Evolutionary conservation across 2,888 invertebrate species (phyloP), one percentile per base, ranked within the genome.

Genomic region (Ischnura elegans): DNA sequence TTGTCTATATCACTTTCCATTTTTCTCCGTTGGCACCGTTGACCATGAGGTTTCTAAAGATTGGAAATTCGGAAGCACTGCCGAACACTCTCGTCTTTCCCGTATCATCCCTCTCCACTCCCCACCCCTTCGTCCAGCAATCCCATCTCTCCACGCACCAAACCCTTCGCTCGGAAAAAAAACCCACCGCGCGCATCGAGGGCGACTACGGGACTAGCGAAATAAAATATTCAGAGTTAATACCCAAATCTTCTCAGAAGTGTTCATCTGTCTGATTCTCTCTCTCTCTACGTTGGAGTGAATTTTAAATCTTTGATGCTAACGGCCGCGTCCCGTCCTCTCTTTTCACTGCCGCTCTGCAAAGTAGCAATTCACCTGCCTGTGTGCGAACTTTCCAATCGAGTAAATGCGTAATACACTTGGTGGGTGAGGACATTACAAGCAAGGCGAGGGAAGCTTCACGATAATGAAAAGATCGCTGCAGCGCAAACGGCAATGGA

Each of bases 181-280:
- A 51, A 51, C 51, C 51, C 13, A 45, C 45, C 86, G n/a, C 86
- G 86, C n/a, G n/a, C 46, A 90, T 90, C 61, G 43, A 76, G 76
- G 76, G 36, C 76, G 90, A 55, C 61, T 36, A 13, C 55, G 46
- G 45, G 86, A 46, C 13, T 45, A 36, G 61, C 13, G 51, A 51
- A 66, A 90, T 90, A 90, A 90, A 90, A 90, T 90, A 90, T 90
- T 90, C 90, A 90, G 90, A 55, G 90, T 61, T 90, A 90, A 90
- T 90, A 66, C 90, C 90, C 90, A 90, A 90, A 90, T 90, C 90
- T 90, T 90, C 90, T 90, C 90, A 90, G 76, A 76, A 90, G 90
- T 66, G 90, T 61, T 90, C 90, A 90, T 90, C 90, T 90, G 90
- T 90, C 90, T 90, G 90, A 90, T 90, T 90, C 90, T 90, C 51